Conservation (phyloP, 2,797 vertebrate species). For the Rachycentron canadum region DNA sequence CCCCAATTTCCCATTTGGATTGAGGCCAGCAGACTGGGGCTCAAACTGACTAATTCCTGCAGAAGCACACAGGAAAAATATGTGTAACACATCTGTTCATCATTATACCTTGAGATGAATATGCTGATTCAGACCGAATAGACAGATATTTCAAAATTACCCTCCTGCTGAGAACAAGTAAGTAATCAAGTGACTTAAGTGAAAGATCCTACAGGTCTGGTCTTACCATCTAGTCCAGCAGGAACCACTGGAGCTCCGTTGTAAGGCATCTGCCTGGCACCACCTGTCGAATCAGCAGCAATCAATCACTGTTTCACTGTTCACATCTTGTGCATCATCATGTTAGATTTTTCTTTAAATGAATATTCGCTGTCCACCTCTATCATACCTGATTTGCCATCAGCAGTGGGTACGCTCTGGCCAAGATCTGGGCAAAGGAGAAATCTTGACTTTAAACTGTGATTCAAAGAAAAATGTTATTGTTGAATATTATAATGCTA, state of each 20-base stretch:
- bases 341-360: not conserved
- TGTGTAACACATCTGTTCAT: not conserved
- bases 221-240: slow-evolving; percentile 77
- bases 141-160: not conserved
- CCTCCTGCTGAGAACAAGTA: not conserved
- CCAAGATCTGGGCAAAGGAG: slow-evolving; percentile 54
- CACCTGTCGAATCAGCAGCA: slow-evolving; percentile 54
- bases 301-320: not conserved
- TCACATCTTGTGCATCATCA: not conserved
- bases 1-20: slow-evolving; percentile 65
- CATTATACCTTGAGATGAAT: not conserved
- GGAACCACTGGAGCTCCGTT: slow-evolving; percentile 70
- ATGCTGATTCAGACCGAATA: slow-evolving; percentile 1
- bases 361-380: not conserved
- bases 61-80: slow-evolving; percentile 2
- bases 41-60: slow-evolving; percentile 75
- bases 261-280: slow-evolving; percentile 65
- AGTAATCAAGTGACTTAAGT: not conserved
- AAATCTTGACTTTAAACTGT: not conserved
- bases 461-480: not conserved
- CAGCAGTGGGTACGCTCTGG: slow-evolving; percentile 52
- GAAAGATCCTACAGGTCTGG: not conserved
- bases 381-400: slow-evolving; percentile 70
- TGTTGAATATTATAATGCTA: not conserved
- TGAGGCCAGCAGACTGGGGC: slow-evolving; percentile 66